These are phyloP conservation scores for Shinisaurus crocodilurus DNA, from an alignment of 2,113 vertebrate genomes.

Conservation along the genomic window DNA sequence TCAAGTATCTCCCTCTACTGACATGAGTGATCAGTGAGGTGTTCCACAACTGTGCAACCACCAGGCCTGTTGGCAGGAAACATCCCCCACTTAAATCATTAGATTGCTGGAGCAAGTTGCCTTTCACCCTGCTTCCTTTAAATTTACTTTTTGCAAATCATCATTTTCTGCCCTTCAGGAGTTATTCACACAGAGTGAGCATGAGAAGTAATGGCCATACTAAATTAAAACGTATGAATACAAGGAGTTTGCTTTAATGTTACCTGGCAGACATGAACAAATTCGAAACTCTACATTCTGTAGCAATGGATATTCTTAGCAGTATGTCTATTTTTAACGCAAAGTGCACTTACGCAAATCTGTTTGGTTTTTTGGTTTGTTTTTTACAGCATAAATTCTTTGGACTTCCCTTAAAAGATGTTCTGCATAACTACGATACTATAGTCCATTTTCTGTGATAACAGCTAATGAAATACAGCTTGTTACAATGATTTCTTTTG, in stretches of 20 bases:
- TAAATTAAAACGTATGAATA: constrained; percentile 31
- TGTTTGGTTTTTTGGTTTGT: background rate
- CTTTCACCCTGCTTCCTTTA: constrained; percentile 2
- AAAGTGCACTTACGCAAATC: background rate
- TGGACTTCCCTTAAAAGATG: background rate
- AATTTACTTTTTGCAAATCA: constrained; percentile 15
- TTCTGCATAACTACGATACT: background rate
- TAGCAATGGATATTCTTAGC: constrained; percentile 10
- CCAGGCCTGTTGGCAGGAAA: background rate
- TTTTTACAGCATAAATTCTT: background rate
- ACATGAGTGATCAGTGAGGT: background rate
- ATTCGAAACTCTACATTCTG: constrained; percentile 2
- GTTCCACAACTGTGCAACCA: background rate
- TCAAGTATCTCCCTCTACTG: background rate
- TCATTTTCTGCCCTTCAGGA: constrained; percentile 30
- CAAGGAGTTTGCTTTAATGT: background rate
- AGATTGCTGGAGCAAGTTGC: background rate
- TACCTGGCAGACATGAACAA: constrained; percentile 7
- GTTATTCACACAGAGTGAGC: constrained; percentile 39
- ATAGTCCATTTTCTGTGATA: background rate
- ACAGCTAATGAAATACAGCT: background rate
- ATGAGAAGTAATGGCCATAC: constrained; percentile 6
- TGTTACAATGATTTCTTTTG: background rate
- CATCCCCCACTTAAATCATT: background rate
- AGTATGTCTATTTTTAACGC: constrained; percentile 35